A percentile compares a stretch with the other conserved stretches of the same genome.
Evolutionary conservation across 2,797 vertebrate species (phyloP).

Genomic region (Selene dorsalis): DNA sequence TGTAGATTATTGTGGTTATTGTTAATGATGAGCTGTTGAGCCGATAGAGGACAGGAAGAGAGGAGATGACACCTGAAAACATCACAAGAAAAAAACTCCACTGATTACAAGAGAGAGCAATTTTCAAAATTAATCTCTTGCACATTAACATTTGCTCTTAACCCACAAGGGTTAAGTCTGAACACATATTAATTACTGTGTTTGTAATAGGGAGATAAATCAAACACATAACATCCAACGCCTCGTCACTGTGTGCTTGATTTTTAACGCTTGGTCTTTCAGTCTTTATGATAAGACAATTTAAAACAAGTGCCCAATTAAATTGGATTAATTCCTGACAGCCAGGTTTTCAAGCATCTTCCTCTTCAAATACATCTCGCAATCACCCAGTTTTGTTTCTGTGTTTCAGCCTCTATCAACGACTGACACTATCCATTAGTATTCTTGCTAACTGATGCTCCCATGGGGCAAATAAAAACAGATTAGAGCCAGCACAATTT

Average conservation of each 20-base stretch:
- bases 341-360: background rate
- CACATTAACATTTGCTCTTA: slow-evolving; percentile 24
- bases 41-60: background rate
- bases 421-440: slow-evolving; percentile 14
- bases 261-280: background rate
- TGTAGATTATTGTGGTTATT: background rate
- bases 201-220: slow-evolving; percentile 24
- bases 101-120: background rate
- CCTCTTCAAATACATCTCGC: background rate
- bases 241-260: background rate
- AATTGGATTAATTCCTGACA: background rate
- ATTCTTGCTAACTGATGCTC: slow-evolving; percentile 20
- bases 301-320: slow-evolving; percentile 4
- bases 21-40: background rate
- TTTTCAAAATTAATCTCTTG: slow-evolving; percentile 39
- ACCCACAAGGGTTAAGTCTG: slow-evolving; percentile 22
- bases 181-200: slow-evolving; percentile 28
- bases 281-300: background rate
- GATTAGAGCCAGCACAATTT: slow-evolving; percentile 37
- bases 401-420: background rate
- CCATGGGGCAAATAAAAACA: slow-evolving; percentile 37
- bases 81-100: background rate
- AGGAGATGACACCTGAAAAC: background rate
- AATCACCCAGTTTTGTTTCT: background rate
- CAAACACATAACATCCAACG: slow-evolving; percentile 14